Conservation (phyloP, 2,797 vertebrate genomes). For the Mormyrops attenuatus region DNA sequence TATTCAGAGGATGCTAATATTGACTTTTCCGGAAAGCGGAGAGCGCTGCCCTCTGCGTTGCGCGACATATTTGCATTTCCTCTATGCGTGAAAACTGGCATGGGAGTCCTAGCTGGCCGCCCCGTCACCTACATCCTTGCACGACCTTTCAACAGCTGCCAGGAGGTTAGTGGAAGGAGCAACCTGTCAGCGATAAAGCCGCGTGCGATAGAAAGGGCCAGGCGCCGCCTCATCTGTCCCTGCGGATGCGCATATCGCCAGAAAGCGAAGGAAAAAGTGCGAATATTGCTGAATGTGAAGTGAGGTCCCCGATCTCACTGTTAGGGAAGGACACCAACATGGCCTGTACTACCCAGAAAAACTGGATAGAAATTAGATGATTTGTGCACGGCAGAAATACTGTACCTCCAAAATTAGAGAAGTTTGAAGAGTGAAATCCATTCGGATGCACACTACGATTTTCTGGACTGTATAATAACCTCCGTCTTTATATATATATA, state of each 20-base stretch:
- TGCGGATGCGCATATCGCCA: neutral
- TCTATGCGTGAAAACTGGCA: neutral
- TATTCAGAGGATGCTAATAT: conserved; percentile 49
- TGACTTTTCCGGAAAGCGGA: conserved; percentile 38
- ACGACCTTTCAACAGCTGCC: neutral
- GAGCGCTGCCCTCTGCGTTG: neutral
- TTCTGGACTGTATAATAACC: neutral
- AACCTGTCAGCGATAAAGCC: neutral
- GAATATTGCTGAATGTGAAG: neutral
- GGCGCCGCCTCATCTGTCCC: neutral
- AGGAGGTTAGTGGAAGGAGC: neutral
- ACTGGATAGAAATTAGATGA: neutral
- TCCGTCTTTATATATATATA: too few species aligned
- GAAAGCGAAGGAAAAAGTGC: neutral
- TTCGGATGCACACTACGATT: neutral
- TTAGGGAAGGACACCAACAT: neutral
- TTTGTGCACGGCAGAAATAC: neutral
- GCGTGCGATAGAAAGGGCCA: neutral
- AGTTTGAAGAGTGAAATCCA: neutral
- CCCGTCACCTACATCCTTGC: neutral
- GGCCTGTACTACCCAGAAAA: neutral
- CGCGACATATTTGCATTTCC: neutral
- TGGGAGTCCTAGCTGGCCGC: neutral
- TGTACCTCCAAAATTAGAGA: neutral
- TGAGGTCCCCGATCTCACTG: neutral